phyloP scores from a whole-genome alignment of 2,797 vertebrate genomes.

The Notolabrus celidotus region DNA sequence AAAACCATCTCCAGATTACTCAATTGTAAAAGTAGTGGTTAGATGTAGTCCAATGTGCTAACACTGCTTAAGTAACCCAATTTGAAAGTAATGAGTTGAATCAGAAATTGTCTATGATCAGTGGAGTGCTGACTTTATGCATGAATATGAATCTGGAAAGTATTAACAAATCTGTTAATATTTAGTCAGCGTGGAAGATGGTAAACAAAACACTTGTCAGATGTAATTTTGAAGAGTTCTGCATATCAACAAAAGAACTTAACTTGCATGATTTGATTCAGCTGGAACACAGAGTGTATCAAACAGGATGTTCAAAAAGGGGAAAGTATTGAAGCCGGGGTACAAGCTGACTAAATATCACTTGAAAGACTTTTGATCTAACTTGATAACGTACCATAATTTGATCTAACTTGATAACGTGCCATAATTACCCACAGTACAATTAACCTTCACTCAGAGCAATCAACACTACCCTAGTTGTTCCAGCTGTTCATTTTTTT shows the following conservation, averaged over 20 bases:
- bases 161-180: neutral
- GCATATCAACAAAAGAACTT: conserved; percentile 3
- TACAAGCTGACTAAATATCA: neutral
- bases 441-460: neutral
- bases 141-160: neutral
- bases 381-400: neutral
- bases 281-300: neutral
- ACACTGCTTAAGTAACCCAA: no score
- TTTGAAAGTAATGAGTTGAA: no score
- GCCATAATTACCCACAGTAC: neutral
- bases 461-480: neutral
- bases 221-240: neutral
- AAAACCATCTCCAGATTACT: no score
- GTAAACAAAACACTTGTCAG: conserved; percentile 10
- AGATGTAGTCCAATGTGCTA: no score
- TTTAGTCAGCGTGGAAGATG: conserved; percentile 2
- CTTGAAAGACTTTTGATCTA: neutral
- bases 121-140: neutral
- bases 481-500: neutral
- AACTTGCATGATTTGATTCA: neutral
- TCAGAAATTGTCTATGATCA: neutral
- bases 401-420: no score
- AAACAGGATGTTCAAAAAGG: neutral
- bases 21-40: no score
- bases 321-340: neutral